Evolutionary conservation across 2,888 invertebrate species (phyloP).

Genomic region (Ptilodon capucinus): DNA sequence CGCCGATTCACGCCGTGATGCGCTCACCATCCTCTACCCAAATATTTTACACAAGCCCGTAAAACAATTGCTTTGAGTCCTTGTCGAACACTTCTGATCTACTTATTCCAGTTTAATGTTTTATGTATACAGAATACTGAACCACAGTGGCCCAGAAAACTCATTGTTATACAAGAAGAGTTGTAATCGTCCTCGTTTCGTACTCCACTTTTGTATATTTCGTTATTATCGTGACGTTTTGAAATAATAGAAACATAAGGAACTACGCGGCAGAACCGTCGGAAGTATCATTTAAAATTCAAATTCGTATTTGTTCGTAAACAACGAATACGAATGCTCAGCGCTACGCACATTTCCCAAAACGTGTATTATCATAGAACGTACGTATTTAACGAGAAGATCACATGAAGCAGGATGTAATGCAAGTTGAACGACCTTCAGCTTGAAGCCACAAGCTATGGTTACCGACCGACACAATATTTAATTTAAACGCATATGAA

Average conservation of each 20-base stretch:
- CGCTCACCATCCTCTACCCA: conserved; percentile 23
- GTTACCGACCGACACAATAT: conserved; percentile 43
- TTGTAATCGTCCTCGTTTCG: conserved; percentile 17
- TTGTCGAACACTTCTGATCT: background rate
- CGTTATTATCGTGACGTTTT: conserved; percentile 14
- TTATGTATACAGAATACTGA: conserved; percentile 7
- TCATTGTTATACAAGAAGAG: conserved; percentile 9
- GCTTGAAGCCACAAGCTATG: conserved; percentile 49
- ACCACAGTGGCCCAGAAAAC: conserved; percentile 12
- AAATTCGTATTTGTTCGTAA: background rate
- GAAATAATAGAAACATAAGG: conserved; percentile 14
- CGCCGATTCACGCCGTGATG: conserved; percentile 56
- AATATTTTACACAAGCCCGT: conserved; percentile 23
- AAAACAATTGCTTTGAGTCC: background rate
- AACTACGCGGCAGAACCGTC: conserved; percentile 6
- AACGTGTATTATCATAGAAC: background rate
- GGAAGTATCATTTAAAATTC: background rate
- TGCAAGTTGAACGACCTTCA: conserved; percentile 66
- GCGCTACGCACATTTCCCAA: too few species aligned
- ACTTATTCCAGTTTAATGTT: background rate
- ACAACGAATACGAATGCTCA: too few species aligned
- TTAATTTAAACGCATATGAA: conserved; percentile 53
- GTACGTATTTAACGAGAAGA: conserved; percentile 20
- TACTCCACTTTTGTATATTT: conserved; percentile 15
- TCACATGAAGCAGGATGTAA: conserved; percentile 53